Evolutionary conservation across 2,888 invertebrate genomes (phyloP).

Genomic region (Caenorhabditis panamensis): DNA sequence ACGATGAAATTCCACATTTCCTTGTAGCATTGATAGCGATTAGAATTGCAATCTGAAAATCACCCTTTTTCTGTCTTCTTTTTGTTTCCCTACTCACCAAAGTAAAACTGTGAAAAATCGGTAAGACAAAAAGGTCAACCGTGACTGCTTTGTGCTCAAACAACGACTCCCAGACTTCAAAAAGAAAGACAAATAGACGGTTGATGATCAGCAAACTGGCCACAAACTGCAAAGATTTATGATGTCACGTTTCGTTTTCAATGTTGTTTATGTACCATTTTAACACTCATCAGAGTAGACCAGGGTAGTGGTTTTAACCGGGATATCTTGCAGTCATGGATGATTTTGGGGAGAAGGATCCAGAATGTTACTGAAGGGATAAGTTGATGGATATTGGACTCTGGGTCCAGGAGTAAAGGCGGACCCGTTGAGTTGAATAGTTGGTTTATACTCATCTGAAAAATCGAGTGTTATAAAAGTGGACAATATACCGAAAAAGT

Average conservation of each 20-base stretch:
- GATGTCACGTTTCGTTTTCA: no score
- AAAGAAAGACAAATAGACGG: conserved; percentile 60
- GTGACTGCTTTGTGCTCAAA: conserved; percentile 69
- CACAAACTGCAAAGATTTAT: conserved; percentile 42
- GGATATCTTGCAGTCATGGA: conserved; percentile 68
- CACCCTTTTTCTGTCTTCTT: no score
- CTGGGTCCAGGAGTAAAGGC: conserved; percentile 35
- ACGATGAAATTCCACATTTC: conserved; percentile 90
- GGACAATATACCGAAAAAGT: neutral
- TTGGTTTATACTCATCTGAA: conserved; percentile 35
- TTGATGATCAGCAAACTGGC: conserved; percentile 58
- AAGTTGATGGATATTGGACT: conserved; percentile 56
- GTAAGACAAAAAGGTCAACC: conserved; percentile 73
- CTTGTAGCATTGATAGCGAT: conserved; percentile 83
- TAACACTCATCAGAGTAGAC: conserved; percentile 73
- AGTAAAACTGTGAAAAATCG: conserved; percentile 72
- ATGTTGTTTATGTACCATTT: no score
- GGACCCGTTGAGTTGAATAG: conserved; percentile 51
- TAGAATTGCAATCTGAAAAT: conserved; percentile 57
- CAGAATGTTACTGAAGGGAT: conserved; percentile 76
- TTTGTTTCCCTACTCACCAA: conserved; percentile 69
- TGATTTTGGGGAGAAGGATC: conserved; percentile 72
- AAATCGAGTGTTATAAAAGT: neutral
- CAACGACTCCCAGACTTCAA: conserved; percentile 71
- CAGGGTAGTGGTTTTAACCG: conserved; percentile 69